Conservation (phyloP, 2,797 vertebrate genomes). For the Orestias chungarensis region DNA sequence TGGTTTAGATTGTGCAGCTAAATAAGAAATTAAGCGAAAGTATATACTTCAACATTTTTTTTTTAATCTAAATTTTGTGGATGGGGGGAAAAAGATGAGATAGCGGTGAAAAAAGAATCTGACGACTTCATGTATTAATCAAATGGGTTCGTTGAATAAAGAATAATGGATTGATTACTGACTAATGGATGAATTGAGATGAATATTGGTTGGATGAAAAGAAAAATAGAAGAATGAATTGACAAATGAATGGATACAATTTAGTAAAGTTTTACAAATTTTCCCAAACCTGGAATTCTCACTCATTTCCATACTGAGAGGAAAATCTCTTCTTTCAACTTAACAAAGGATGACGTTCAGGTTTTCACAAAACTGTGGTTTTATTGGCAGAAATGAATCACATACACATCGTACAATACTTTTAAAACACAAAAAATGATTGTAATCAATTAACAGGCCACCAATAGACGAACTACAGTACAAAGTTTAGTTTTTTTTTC, state of each 20-base stretch:
- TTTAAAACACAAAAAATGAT: conserved; percentile 27
- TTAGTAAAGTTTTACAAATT: not conserved
- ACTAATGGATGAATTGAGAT: not conserved
- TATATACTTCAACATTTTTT: not conserved
- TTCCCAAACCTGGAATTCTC: not conserved
- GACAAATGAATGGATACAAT: not conserved
- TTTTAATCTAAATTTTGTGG: not conserved
- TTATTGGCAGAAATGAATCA: conserved; percentile 62
- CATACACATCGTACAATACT: conserved; percentile 46
- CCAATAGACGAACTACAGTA: conserved; percentile 59
- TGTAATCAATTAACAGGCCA: conserved; percentile 24
- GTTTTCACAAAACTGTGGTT: conserved; percentile 45
- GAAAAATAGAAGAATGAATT: not conserved
- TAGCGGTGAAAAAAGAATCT: not conserved
- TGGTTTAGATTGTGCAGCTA: not conserved
- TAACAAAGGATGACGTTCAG: not conserved
- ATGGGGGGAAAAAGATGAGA: not conserved
- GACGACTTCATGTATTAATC: no score
- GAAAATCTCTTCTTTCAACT: not conserved
- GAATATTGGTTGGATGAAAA: not conserved
- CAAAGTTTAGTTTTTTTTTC: conserved; percentile 43
- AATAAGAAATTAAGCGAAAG: not conserved
- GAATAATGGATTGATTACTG: not conserved
- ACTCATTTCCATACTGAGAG: not conserved
- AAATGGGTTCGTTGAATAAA: not conserved